These are phyloP conservation scores for Hermaeophaga mercurialis DNA, from an alignment of 2,888 invertebrate genomes.

Conservation along the genomic window DNA sequence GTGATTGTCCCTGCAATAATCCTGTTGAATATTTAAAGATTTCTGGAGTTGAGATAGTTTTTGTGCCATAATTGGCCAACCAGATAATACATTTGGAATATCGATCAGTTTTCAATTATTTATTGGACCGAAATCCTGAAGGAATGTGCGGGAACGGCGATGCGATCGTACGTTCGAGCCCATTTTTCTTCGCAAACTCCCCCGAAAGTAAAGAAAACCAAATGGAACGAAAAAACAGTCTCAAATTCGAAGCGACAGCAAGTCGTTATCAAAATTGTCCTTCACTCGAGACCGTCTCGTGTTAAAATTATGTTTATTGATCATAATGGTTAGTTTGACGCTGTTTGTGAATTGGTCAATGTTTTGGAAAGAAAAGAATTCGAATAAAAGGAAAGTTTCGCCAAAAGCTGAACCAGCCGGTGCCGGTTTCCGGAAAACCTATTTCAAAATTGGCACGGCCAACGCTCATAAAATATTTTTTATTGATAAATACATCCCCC, in stretches of 20 bases:
- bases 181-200: conserved; percentile 26
- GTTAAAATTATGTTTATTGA: conserved; percentile 52
- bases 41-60: too few species aligned
- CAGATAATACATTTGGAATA: conserved; percentile 4
- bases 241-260: conserved; percentile 29
- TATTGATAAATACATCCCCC: too few species aligned
- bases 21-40: too few species aligned
- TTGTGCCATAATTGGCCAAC: background rate
- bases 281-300: conserved; percentile 26
- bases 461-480: too few species aligned
- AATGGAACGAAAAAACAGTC: conserved; percentile 32
- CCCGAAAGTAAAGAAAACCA: conserved; percentile 26
- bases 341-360: conserved; percentile 54
- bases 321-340: conserved; percentile 56
- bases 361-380: conserved; percentile 55
- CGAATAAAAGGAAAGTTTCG: conserved; percentile 53
- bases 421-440: conserved; percentile 45
- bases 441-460: conserved; percentile 5
- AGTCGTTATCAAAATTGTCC: conserved; percentile 31
- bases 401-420: conserved; percentile 45
- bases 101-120: conserved; percentile 21
- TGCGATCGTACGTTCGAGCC: conserved; percentile 17
- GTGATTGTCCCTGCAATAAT: too few species aligned
- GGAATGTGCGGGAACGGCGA: conserved; percentile 14
- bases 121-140: conserved; percentile 18